A percentile compares a stretch with the other conserved stretches of the same genome.
These are phyloP conservation scores for Plodia interpunctella DNA, from an alignment of 1,140 invertebrate genomes.

Conservation along the genomic window DNA sequence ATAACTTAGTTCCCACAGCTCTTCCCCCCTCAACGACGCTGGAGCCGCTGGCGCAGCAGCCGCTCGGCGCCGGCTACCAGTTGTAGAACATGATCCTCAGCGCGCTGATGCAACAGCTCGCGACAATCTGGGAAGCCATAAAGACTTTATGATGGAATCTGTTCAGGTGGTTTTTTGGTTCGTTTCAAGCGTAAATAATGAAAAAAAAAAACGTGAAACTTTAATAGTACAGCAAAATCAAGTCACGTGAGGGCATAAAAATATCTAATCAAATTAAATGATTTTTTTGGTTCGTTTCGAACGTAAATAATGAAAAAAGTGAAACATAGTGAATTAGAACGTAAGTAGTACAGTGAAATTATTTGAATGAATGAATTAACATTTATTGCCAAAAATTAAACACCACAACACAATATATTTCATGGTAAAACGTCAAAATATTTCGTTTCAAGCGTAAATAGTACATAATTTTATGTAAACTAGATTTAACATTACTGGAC, in stretches of 20 bases:
- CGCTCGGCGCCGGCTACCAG: slow-evolving; percentile 46
- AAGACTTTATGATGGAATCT: slow-evolving; percentile 42
- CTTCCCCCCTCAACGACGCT: slow-evolving; percentile 53
- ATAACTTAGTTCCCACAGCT: slow-evolving; percentile 35
- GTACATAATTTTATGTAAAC: too few species aligned
- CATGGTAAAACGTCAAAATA: too few species aligned
- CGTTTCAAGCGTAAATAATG: slow-evolving; percentile 8
- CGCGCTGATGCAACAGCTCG: slow-evolving; percentile 35
- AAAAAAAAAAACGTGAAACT: too few species aligned
- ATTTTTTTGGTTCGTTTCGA: slow-evolving; percentile 14
- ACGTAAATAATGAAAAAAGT: not conserved
- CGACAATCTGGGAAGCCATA: slow-evolving; percentile 41
- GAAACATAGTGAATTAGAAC: not conserved
- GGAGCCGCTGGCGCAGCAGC: slow-evolving; percentile 56
- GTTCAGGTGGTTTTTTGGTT: slow-evolving; percentile 21
- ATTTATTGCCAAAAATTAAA: too few species aligned
- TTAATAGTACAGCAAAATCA: too few species aligned
- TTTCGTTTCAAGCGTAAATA: too few species aligned
- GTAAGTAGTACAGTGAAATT: too few species aligned
- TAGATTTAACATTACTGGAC: too few species aligned
- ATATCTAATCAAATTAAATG: too few species aligned
- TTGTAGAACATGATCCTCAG: slow-evolving; percentile 54
- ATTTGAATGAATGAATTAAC: too few species aligned
- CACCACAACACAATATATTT: too few species aligned
- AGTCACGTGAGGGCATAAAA: too few species aligned